Percentiles rank a stretch among this genome's conserved stretches.
Evolutionary conservation across 2,113 vertebrate species (phyloP).

Genomic region (Lasiurus borealis): DNA sequence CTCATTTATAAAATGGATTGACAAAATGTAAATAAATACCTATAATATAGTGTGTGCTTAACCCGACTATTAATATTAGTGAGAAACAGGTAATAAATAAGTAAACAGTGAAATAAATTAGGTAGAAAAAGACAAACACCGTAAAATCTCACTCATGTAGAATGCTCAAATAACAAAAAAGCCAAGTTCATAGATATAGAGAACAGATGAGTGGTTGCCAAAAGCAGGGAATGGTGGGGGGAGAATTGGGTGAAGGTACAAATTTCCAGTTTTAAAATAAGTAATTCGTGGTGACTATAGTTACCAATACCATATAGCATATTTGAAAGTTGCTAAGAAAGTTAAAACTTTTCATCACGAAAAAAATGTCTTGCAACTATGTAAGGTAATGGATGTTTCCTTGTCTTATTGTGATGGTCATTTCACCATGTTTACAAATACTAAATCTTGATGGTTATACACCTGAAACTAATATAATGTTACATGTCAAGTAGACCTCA

Average conservation of each 20-base stretch:
- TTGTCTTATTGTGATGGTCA: not conserved
- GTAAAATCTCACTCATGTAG: not conserved
- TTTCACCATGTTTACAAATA: not conserved
- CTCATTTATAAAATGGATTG: constrained; percentile 1
- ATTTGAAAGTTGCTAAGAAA: not conserved
- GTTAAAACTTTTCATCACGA: not conserved
- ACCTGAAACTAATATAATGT: not conserved
- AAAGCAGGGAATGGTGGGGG: not conserved
- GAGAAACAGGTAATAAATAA: not conserved
- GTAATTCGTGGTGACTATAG: not conserved
- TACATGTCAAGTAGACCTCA: not conserved
- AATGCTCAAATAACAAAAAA: not conserved
- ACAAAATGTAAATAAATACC: not conserved
- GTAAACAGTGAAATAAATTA: not conserved
- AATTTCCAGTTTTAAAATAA: not conserved
- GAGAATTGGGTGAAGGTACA: not conserved
- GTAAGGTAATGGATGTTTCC: not conserved
- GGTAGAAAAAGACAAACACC: not conserved
- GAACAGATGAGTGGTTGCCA: not conserved
- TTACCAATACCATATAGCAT: not conserved
- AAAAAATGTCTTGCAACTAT: not conserved
- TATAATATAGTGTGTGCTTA: not conserved
- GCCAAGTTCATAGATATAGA: not conserved
- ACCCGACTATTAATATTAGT: not conserved
- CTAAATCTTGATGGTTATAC: not conserved